Base-by-base conservation (phyloP, 2,113 vertebrate species). In the Megaceryle torquata region DNA sequence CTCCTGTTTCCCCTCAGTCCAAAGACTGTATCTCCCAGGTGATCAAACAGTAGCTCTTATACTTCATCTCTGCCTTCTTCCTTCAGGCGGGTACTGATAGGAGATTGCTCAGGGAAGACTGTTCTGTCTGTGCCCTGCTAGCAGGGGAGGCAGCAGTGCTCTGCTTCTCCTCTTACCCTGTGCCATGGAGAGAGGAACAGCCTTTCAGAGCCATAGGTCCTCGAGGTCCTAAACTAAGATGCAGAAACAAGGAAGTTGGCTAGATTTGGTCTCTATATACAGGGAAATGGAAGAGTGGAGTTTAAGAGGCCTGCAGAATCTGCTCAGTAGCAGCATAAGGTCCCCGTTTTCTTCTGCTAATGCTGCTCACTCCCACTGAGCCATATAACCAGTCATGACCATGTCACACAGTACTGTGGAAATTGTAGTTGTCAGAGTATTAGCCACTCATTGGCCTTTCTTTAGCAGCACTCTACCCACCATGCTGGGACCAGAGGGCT, bases 51-150 rank as follows among this genome's bases (percentile, higher is more conserved):
- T 25, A 70, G n/a, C 37, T 28, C 10, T 65, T 31, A 24, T 13
- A 26, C 39, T 67, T 57, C n/a, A 44, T 54, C 29, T 69, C 22
- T 24, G 39, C 8, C 71, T 64, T 75, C 72, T 82, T 25, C 24
- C 4, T 79, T 65, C 25, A 61, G 44, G 5, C 10, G 0, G 3
- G 15, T 28, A 44, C 0, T 4, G 28, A 67, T 31, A 92, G 25
- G 26, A 78, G 15, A 28, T 4, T 61, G 13, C 39, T 83, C 9
- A 31, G 44, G n/a, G 44, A 72, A 18, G 18, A 29, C 15, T 51
- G 10, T 15, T 63, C 35, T 75, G 39, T 22, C 29, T 78, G 64
- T 22, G 28, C 9, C 10, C 44, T 71, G 43, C 14, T 54, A 15
- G 10, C 39, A 74, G 35, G 11, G 33, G 8, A 60, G 17, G 29